These are phyloP conservation scores for Clistopyga incitator DNA, from an alignment of 2,888 invertebrate species.

Conservation along the genomic window DNA sequence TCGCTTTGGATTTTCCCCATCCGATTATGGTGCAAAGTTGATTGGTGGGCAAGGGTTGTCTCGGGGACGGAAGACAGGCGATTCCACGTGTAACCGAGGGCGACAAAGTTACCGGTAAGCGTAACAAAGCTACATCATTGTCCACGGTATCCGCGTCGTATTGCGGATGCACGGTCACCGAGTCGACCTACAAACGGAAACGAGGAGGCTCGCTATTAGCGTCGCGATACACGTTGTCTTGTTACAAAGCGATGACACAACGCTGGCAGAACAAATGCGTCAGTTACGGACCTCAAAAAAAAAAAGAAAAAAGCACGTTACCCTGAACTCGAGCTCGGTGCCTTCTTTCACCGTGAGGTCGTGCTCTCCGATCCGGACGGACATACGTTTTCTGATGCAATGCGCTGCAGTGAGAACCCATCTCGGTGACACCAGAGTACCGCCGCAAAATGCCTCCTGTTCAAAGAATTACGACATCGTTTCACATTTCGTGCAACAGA, in stretches of 20 bases:
- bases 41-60: constrained; percentile 88
- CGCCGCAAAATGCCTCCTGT: constrained; percentile 95
- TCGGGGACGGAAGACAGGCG: constrained; percentile 93
- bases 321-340: constrained; percentile 91
- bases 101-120: constrained; percentile 85
- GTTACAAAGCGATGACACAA: constrained; percentile 14
- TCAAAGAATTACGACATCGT: constrained; percentile 56
- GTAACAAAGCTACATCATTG: constrained; percentile 95
- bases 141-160: constrained; percentile 96
- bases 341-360: constrained; percentile 91
- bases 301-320: constrained; percentile 75
- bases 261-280: neutral
- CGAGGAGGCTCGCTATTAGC: neutral
- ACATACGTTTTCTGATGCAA: constrained; percentile 91
- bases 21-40: constrained; percentile 94
- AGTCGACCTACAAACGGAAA: constrained; percentile 84
- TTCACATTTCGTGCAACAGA: neutral
- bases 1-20: constrained; percentile 94
- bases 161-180: constrained; percentile 92
- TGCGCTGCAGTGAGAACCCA: constrained; percentile 96
- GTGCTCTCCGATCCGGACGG: constrained; percentile 94
- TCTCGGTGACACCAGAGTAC: constrained; percentile 91
- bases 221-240: neutral
- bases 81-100: constrained; percentile 85
- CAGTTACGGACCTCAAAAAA: neutral